Conservation (phyloP, 2,888 invertebrate genomes). For the Diplolepis rosae region DNA sequence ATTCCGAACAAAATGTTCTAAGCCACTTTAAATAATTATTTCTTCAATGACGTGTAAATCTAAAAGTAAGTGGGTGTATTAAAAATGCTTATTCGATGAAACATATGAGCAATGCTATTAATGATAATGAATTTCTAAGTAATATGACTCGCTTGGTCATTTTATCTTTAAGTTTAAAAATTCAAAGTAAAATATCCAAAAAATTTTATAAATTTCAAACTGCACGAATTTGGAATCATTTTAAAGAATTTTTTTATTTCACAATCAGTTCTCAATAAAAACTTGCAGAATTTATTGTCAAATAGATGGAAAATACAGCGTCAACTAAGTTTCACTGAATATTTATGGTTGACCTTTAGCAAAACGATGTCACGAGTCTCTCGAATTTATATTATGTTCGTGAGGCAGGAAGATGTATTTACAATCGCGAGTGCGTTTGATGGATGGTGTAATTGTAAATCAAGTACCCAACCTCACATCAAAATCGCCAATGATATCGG, state of each 20-base stretch:
- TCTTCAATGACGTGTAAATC: too few species aligned
- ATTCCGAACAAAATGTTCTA: too few species aligned
- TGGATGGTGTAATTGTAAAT: not conserved
- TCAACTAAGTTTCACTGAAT: slow-evolving; percentile 16
- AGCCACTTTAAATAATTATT: too few species aligned
- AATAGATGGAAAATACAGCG: not conserved
- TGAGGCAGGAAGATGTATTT: slow-evolving; percentile 3
- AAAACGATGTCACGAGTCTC: slow-evolving; percentile 17
- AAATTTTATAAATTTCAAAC: too few species aligned
- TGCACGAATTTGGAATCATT: too few species aligned
- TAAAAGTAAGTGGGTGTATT: too few species aligned
- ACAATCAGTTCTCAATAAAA: not conserved
- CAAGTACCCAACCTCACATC: not conserved
- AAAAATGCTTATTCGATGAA: too few species aligned
- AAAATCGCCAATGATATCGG: not conserved
- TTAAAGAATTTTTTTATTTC: too few species aligned
- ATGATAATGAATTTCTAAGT: not conserved
- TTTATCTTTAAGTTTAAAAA: not conserved
- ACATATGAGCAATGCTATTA: not conserved
- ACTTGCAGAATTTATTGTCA: not conserved
- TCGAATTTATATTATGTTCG: not conserved
- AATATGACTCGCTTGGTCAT: not conserved
- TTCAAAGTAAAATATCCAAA: not conserved
- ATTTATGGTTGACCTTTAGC: slow-evolving; percentile 17
- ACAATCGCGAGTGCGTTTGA: not conserved